Evolutionary conservation across 2,888 invertebrate genomes (phyloP).

Genomic region (Melanchra persicariae): DNA sequence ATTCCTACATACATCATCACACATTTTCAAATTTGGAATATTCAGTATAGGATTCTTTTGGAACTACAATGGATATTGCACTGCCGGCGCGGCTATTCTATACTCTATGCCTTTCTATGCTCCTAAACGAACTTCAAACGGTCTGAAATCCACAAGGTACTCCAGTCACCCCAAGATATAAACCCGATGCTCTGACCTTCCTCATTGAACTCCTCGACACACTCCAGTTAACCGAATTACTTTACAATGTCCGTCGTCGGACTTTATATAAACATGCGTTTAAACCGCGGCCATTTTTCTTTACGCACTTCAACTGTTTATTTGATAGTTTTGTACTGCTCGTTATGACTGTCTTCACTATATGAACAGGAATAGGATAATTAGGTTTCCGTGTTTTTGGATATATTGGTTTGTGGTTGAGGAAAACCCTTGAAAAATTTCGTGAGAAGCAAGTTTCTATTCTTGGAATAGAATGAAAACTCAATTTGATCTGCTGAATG

Average conservation of each 20-base stretch:
- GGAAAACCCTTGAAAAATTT: slow-evolving; percentile 4
- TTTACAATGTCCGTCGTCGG: slow-evolving; percentile 64
- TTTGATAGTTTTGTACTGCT: slow-evolving; percentile 37
- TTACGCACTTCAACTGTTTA: slow-evolving; percentile 52
- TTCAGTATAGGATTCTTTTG: too few relatives aligned
- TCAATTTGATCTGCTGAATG: too few relatives aligned
- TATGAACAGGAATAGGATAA: slow-evolving; percentile 36
- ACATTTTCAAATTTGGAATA: too few relatives aligned
- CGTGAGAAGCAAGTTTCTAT: neutral
- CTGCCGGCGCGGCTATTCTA: neutral
- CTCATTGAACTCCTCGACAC: slow-evolving; percentile 55
- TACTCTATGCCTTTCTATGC: neutral
- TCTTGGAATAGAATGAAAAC: too few relatives aligned
- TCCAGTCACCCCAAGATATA: slow-evolving; percentile 22
- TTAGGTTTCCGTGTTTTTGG: slow-evolving; percentile 30
- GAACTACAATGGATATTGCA: neutral
- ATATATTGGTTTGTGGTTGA: slow-evolving; percentile 7
- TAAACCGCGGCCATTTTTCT: slow-evolving; percentile 49
- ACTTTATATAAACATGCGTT: slow-evolving; percentile 52
- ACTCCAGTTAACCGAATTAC: slow-evolving; percentile 49
- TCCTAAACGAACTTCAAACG: slow-evolving; percentile 39
- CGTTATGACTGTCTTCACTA: slow-evolving; percentile 34
- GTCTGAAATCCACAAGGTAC: slow-evolving; percentile 7
- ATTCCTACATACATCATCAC: too few relatives aligned
- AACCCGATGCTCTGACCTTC: slow-evolving; percentile 41